These are phyloP conservation scores for Grammomys dolichurus DNA, from an alignment of 2,113 vertebrate genomes.

Conservation along the genomic window DNA sequence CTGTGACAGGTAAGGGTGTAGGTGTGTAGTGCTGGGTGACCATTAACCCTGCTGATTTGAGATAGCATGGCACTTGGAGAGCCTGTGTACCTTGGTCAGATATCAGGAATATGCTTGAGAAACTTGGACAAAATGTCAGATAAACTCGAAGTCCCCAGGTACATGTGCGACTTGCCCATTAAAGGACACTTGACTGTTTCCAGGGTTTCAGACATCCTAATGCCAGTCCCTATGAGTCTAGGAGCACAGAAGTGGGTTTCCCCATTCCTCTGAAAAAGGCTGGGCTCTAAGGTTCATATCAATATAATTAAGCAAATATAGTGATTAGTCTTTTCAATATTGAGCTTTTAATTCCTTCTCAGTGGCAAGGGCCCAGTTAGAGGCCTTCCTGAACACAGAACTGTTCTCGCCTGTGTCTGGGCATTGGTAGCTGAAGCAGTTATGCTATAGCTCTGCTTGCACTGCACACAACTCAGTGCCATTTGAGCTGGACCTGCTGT, in stretches of 20 bases:
- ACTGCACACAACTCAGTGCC: no score
- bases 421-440: neutral
- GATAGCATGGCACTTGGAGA: neutral
- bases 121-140: conserved; percentile 12
- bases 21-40: neutral
- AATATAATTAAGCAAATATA: conserved; percentile 50
- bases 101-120: conserved; percentile 17
- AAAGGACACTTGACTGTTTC: conserved; percentile 44
- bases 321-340: conserved; percentile 49
- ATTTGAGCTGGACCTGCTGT: neutral
- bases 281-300: conserved; percentile 24
- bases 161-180: neutral
- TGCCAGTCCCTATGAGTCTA: conserved; percentile 13
- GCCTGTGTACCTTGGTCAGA: neutral
- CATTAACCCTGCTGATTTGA: neutral
- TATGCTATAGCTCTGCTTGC: neutral
- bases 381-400: conserved; percentile 26
- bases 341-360: conserved; percentile 38
- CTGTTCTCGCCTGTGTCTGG: neutral
- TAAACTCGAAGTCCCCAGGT: conserved; percentile 21
- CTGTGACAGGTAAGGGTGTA: neutral
- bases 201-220: conserved; percentile 32
- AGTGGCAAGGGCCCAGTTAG: conserved; percentile 48
- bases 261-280: conserved; percentile 52
- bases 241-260: conserved; percentile 44